Conservation (phyloP, 2,888 invertebrate species). For the Caenorhabditis becei region DNA sequence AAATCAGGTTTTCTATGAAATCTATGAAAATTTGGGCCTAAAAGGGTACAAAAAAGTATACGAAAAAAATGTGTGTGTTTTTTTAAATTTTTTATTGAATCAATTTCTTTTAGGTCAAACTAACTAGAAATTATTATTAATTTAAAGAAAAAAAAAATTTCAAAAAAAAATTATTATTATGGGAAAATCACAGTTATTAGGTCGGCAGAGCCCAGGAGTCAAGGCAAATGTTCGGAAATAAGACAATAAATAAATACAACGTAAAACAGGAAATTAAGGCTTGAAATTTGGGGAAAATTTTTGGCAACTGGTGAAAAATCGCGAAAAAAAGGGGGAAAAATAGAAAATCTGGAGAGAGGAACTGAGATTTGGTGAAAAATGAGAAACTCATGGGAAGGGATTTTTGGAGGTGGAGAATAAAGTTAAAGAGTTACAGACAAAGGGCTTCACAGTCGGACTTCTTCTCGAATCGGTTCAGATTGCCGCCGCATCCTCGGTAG, state of each 20-base stretch:
- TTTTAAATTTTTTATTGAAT: no score
- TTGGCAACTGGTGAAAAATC: conserved; percentile 27
- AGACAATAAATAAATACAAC: conserved; percentile 32
- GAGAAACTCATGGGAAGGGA: conserved; percentile 33
- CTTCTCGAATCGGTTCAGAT: conserved; percentile 76
- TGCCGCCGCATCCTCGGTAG: conserved; percentile 79
- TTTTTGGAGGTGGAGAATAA: not conserved
- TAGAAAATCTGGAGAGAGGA: not conserved
- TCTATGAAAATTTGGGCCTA: no score
- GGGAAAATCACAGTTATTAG: conserved; percentile 36
- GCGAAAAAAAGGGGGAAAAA: not conserved
- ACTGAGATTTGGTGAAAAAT: conserved; percentile 46
- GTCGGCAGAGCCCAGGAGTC: conserved; percentile 45
- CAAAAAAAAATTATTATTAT: conserved; percentile 22
- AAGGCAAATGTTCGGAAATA: not conserved
- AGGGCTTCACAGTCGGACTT: conserved; percentile 76
- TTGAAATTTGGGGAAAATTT: conserved; percentile 37
- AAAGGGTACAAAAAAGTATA: no score
- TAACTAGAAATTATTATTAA: conserved; percentile 5
- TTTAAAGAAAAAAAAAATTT: not conserved
- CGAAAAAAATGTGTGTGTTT: no score
- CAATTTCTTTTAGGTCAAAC: no score
- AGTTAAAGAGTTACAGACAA: conserved; percentile 56
- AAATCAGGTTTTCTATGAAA: no score
- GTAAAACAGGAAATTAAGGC: conserved; percentile 54